These are phyloP conservation scores for Hyperoplus immaculatus DNA, from an alignment of 2,797 vertebrate species.

Conservation along the genomic window DNA sequence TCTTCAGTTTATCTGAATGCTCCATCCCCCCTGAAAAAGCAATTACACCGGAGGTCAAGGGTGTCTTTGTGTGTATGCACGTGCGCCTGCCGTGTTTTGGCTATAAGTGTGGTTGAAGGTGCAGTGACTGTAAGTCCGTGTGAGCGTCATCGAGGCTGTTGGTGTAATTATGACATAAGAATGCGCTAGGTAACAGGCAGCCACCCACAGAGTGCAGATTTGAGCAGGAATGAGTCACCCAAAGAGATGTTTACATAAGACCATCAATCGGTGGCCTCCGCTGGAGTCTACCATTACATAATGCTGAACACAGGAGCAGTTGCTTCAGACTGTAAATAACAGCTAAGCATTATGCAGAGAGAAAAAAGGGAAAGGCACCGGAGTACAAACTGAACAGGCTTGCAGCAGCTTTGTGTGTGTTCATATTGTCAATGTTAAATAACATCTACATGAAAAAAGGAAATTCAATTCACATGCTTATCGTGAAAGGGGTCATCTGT, in stretches of 20 bases:
- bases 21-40: slow-evolving; percentile 36
- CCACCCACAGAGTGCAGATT: slow-evolving; percentile 66
- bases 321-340: slow-evolving; percentile 53
- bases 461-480: no score
- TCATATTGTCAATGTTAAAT: not conserved
- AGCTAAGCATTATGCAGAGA: slow-evolving; percentile 40
- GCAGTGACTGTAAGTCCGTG: slow-evolving; percentile 7
- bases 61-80: not conserved
- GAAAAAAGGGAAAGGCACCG: slow-evolving; percentile 11
- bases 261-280: slow-evolving; percentile 53
- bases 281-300: slow-evolving; percentile 59
- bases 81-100: slow-evolving; percentile 9
- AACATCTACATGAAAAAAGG: not conserved
- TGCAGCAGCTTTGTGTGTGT: not conserved
- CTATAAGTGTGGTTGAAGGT: not conserved
- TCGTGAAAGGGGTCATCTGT: not conserved
- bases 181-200: slow-evolving; percentile 40
- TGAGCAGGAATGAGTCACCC: slow-evolving; percentile 70
- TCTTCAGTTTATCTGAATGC: slow-evolving; percentile 29
- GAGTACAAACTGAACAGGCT: not conserved
- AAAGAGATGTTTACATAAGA: slow-evolving; percentile 72
- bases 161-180: slow-evolving; percentile 59
- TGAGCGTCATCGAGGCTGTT: slow-evolving; percentile 27
- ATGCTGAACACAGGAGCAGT: slow-evolving; percentile 39
- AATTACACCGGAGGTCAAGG: slow-evolving; percentile 51